Base-by-base conservation (phyloP, 2,888 invertebrate species). In the Melipona bicolor region DNA sequence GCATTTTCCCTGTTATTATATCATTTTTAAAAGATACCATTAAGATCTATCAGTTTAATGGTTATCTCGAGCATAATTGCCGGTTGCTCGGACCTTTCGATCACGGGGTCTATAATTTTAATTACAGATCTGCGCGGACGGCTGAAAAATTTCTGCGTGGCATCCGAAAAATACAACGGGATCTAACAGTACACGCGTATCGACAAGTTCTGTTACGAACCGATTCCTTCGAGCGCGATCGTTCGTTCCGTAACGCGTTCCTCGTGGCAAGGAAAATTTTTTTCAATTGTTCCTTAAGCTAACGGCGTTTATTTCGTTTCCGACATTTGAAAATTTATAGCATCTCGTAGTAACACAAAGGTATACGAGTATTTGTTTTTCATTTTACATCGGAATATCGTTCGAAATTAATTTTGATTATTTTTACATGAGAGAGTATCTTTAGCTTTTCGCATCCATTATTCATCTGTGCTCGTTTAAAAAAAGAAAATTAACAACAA, bases 51-150 rank as follows among this genome's bases (percentile, higher is more conserved):
- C 62, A 32, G 62, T 27, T 50, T 81, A 79, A 81, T 70, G 52
- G 56, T 81, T 79, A 70, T 79, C 64, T 64, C 9, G 56, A 79
- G n/a, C 69, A 64, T 81, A 74, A 81, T 81, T 79, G 64, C 79
- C 9, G 79, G 73, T 81, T 81, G 54, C 62, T 56, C 43, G 50
- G n/a, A 50, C 62, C 68, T 73, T 81, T 79, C 79, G 79, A 79
- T 81, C 79, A 79, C 56, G 73, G 73, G 73, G 72, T 36, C 50
- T 56, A 79, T 81, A 81, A 81, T 79, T 79, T 79, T 81, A 81
- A 81, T 81, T 81, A 81, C 65, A 74, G 73, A 74, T 19, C 32
- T n/a, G 27, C 3, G n/a, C 27, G 24, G n/a, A 19, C 24, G 36
- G n/a, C 62, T 79, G 59, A 59, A 59, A 24, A 24, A n/a, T 59